Evolutionary conservation across 2,797 vertebrate genomes (phyloP), one percentile per base, ranked within the genome.

Genomic region (Gallirallus australis): DNA sequence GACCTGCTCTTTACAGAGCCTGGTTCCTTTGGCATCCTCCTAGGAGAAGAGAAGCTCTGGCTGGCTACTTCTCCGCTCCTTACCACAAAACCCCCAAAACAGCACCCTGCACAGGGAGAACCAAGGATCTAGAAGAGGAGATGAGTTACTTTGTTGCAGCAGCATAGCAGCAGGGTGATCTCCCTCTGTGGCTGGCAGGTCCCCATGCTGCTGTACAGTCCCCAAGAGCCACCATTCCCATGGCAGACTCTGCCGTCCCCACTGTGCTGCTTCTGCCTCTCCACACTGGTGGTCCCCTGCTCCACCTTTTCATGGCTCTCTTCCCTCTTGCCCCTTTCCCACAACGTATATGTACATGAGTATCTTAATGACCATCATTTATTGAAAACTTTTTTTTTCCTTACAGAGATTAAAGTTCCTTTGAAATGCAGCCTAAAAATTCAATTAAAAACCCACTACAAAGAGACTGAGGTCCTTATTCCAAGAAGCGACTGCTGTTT

Each of bases 101-200:
- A 79, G 7, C 4, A 23, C 30, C 42, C 11, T 56, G 27, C 13
- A 5, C 47, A 21, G 42, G 25, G 4, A 39, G 17, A 80, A 48
- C 27, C 2, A 1, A 28, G 17, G 15, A 42, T 39, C n/a, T 71
- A 11, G n/a, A 47, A 39, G 18, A 54, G 20, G 39, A 56, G 53
- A 45, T 66, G 19, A 54, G 18, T 28, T 40, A 7, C 4, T 31
- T 18, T 2, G 3, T 20, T 47, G 50, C 16, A 30, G 24, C 48
- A 77, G 17, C 25, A 15, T 15, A 45, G 11, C 0, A 1, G 11
- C 23, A 6, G 3, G 17, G 48, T 4, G 2, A 12, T 24, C 10
- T 56, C 11, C 1, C 0, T 33, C 21, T 45, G 37, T 0, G 0
- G 5, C 18, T 61, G 31, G 20, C 3, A 3, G 25, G 35, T 19